A percentile compares a stretch with the other conserved stretches of the same genome.
Evolutionary conservation across 2,797 vertebrate genomes (phyloP).

Genomic region (Myotis vivesi): DNA sequence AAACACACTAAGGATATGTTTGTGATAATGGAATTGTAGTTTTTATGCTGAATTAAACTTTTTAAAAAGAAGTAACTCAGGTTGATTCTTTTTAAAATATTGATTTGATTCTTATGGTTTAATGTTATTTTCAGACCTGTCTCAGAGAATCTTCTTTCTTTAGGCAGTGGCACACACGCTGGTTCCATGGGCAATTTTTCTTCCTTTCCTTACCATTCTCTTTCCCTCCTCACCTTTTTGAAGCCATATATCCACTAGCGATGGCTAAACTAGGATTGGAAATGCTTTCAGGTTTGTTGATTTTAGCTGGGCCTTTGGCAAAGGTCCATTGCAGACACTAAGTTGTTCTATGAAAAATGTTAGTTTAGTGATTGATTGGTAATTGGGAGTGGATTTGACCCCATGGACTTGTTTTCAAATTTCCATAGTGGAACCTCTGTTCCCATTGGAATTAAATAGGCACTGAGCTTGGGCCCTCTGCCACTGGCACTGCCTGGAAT

Average conservation of each 20-base stretch:
- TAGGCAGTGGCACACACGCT: neutral
- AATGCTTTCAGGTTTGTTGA: neutral
- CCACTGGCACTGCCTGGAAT: neutral
- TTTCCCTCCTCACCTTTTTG: neutral
- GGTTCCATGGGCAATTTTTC: slow-evolving; percentile 4
- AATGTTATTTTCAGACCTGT: slow-evolving; percentile 35
- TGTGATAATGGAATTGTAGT: neutral
- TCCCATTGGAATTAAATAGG: slow-evolving; percentile 64
- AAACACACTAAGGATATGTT: neutral
- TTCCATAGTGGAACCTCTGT: neutral
- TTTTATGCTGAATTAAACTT: neutral
- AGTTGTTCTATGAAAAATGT: slow-evolving; percentile 28
- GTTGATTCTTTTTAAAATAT: neutral
- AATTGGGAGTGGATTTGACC: slow-evolving; percentile 30
- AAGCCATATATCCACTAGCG: neutral
- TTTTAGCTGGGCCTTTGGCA: slow-evolving; percentile 18
- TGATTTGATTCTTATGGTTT: neutral
- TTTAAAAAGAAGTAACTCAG: neutral
- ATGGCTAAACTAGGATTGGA: neutral
- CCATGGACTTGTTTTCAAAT: slow-evolving; percentile 43
- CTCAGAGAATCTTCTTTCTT: neutral
- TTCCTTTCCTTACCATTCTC: slow-evolving; percentile 5
- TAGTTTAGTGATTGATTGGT: slow-evolving; percentile 4
- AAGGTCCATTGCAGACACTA: neutral
- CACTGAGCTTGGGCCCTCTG: slow-evolving; percentile 35